Evolutionary conservation across 2,888 invertebrate species (phyloP).

Genomic region (Tinea semifulvella): DNA sequence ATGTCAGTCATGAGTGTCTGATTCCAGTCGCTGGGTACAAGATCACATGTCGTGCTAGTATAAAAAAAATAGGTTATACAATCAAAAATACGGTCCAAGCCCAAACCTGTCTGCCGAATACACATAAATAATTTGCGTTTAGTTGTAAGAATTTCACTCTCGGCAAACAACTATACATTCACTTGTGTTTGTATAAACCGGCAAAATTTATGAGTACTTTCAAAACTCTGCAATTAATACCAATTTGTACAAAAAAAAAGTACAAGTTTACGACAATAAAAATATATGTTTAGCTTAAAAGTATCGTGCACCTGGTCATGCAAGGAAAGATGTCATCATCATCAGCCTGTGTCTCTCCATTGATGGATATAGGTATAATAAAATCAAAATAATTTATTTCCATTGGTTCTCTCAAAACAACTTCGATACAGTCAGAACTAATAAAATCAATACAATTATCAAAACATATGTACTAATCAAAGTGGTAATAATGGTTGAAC

Average conservation of each 20-base stretch:
- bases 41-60: no score
- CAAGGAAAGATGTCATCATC: no score
- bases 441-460: no score
- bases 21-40: no score
- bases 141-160: conserved; percentile 42
- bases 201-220: conserved; percentile 20
- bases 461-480: no score
- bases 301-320: neutral
- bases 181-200: conserved; percentile 22
- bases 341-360: no score
- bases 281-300: neutral
- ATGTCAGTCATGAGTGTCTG: no score
- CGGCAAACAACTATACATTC: conserved; percentile 31
- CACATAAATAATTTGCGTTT: conserved; percentile 29
- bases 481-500: no score
- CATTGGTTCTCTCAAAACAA: no score
- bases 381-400: no score
- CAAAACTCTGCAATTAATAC: neutral
- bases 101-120: conserved; percentile 12
- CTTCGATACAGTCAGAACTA: no score
- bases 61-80: conserved; percentile 9
- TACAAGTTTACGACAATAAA: neutral
- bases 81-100: conserved; percentile 4
- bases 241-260: neutral
- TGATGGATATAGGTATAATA: no score